These are phyloP conservation scores for Pangasius djambal DNA, from an alignment of 2,797 vertebrate genomes.

Conservation along the genomic window DNA sequence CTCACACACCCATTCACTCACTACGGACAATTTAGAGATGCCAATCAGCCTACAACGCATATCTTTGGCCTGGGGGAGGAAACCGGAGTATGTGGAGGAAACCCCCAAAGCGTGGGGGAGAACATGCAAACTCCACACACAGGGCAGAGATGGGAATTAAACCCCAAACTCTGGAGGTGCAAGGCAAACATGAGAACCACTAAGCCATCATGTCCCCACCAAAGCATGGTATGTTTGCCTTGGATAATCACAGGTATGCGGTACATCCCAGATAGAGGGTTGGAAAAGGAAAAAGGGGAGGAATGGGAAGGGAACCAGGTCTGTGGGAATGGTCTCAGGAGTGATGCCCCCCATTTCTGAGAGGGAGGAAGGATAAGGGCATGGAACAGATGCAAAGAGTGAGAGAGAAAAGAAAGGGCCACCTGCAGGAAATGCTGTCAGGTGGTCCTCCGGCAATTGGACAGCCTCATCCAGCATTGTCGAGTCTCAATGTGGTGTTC, in stretches of 20 bases:
- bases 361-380: not conserved
- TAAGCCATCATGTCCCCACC: not conserved
- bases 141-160: no score
- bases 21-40: no score
- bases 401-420: not conserved
- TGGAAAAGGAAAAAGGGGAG: not conserved
- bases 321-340: not conserved
- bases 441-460: not conserved
- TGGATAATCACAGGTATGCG: not conserved
- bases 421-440: not conserved
- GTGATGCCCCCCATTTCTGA: not conserved
- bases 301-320: not conserved
- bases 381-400: not conserved
- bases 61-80: no score
- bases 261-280: not conserved
- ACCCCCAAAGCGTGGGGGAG: no score
- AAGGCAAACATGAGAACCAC: no score
- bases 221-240: not conserved
- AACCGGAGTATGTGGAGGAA: no score
- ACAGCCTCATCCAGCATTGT: not conserved
- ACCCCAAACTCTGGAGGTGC: no score
- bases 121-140: no score
- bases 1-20: no score
- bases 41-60: no score
- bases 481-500: not conserved